phyloP scores from a whole-genome alignment of 2,888 invertebrate genomes.

The Xylocampa areola region DNA sequence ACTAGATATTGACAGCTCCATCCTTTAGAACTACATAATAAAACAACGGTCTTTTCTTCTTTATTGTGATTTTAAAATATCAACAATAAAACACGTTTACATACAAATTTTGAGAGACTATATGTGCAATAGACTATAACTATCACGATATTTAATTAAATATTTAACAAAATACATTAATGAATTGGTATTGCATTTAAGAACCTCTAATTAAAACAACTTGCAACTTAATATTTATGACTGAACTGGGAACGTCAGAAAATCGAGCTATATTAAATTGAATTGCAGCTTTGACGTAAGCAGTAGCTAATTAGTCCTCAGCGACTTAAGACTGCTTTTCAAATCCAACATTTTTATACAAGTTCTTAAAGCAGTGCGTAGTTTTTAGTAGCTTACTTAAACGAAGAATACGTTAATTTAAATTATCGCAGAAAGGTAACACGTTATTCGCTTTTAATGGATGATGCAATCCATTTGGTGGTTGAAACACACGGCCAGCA shows the following conservation, averaged over 20 bases:
- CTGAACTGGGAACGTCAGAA: slow-evolving; percentile 1
- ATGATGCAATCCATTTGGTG: slow-evolving; percentile 75
- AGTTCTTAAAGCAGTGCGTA: slow-evolving; percentile 10
- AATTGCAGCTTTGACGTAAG: slow-evolving; percentile 28
- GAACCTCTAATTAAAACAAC: neutral
- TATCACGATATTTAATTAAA: too few relatives aligned
- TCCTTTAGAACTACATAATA: neutral
- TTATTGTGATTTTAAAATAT: too few relatives aligned
- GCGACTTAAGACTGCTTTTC: slow-evolving; percentile 14
- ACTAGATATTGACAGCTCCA: neutral
- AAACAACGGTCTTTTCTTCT: too few relatives aligned
- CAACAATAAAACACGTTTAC: too few relatives aligned
- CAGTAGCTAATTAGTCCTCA: slow-evolving; percentile 30
- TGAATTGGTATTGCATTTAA: too few relatives aligned
- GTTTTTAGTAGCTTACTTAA: slow-evolving; percentile 1
- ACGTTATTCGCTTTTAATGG: slow-evolving; percentile 66
- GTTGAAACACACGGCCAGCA: slow-evolving; percentile 59
- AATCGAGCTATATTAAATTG: slow-evolving; percentile 16
- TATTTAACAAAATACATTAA: too few relatives aligned
- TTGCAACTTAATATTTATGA: neutral
- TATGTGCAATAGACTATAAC: too few relatives aligned
- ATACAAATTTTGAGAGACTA: too few relatives aligned
- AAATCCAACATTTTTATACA: slow-evolving; percentile 18
- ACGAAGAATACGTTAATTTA: slow-evolving; percentile 10
- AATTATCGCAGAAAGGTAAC: slow-evolving; percentile 42